A percentile compares a stretch with the other conserved stretches of the same genome.
phyloP scores from a whole-genome alignment of 2,113 vertebrate genomes.

The Lipophrys pholis region DNA sequence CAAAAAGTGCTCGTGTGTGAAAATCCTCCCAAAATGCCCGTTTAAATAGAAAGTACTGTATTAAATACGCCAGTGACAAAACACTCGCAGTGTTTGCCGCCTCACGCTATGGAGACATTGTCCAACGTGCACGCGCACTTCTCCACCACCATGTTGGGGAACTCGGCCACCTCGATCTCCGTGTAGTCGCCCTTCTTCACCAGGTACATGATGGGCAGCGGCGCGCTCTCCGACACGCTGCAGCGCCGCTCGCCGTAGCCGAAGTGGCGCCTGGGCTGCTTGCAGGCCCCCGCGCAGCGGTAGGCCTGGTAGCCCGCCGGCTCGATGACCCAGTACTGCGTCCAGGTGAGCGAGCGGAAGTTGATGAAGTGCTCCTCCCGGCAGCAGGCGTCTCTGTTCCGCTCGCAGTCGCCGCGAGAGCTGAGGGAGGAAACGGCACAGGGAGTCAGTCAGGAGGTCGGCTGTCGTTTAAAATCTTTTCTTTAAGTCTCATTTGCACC shows the following conservation, averaged over 20 bases:
- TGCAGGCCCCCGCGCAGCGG: conserved; percentile 84
- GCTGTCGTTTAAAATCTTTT: too few relatives aligned
- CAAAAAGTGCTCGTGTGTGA: conserved; percentile 78
- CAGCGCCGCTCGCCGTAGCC: conserved; percentile 85
- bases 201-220: conserved; percentile 91
- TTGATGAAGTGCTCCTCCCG: conserved; percentile 86
- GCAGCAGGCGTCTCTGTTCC: conserved; percentile 82
- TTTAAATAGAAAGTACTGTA: conserved; percentile 80
- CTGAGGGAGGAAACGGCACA: conserved; percentile 62
- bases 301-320: conserved; percentile 88
- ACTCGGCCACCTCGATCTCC: conserved; percentile 90
- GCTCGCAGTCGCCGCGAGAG: conserved; percentile 86
- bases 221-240: conserved; percentile 81
- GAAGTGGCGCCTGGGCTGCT: conserved; percentile 79
- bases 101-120: conserved; percentile 84
- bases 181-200: conserved; percentile 90
- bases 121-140: conserved; percentile 87
- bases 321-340: conserved; percentile 90
- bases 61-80: conserved; percentile 14
- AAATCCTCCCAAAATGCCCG: conserved; percentile 44
- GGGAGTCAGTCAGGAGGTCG: too few relatives aligned
- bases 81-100: too few relatives aligned
- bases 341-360: conserved; percentile 88
- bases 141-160: conserved; percentile 90
- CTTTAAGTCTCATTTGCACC: too few relatives aligned